Evolutionary conservation across 2,113 vertebrate species (phyloP).

Genomic region (Glaucidium brasilianum): DNA sequence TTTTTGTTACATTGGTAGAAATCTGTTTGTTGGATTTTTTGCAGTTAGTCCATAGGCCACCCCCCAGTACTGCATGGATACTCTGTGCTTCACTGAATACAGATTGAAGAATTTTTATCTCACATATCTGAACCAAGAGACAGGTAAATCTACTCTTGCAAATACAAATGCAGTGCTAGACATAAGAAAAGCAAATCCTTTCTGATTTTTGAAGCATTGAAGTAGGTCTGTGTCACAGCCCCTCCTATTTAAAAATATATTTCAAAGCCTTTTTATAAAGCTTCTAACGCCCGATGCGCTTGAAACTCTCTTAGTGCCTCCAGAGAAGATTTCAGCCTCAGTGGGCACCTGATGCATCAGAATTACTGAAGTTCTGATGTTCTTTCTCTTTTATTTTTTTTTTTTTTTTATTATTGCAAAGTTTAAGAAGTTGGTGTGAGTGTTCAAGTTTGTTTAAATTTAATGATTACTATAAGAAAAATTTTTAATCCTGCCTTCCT

Average conservation of each 20-base stretch:
- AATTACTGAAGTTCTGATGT: not conserved
- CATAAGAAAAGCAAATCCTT: not conserved
- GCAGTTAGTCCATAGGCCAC: not conserved
- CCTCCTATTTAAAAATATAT: not conserved
- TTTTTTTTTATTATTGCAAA: not conserved
- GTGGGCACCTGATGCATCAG: not conserved
- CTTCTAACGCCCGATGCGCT: not conserved
- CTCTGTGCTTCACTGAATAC: not conserved
- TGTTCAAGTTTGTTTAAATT: not conserved
- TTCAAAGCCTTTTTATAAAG: not conserved
- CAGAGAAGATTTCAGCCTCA: not conserved
- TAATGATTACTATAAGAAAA: not conserved
- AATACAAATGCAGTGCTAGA: not conserved
- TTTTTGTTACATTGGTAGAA: not conserved
- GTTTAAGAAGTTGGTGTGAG: not conserved
- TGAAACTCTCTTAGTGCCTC: not conserved
- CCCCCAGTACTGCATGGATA: not conserved
- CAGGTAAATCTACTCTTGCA: not conserved
- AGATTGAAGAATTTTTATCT: not conserved
- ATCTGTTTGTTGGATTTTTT: not conserved
- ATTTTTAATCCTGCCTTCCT: not conserved
- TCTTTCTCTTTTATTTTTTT: not conserved
- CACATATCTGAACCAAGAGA: not conserved
- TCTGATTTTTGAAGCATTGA: not conserved
- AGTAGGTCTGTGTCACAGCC: accelerated